A percentile compares a stretch with the other conserved stretches of the same genome.
phyloP scores from a whole-genome alignment of 35 echinoderm and acorn worm species.

The Amphiura filiformis region DNA sequence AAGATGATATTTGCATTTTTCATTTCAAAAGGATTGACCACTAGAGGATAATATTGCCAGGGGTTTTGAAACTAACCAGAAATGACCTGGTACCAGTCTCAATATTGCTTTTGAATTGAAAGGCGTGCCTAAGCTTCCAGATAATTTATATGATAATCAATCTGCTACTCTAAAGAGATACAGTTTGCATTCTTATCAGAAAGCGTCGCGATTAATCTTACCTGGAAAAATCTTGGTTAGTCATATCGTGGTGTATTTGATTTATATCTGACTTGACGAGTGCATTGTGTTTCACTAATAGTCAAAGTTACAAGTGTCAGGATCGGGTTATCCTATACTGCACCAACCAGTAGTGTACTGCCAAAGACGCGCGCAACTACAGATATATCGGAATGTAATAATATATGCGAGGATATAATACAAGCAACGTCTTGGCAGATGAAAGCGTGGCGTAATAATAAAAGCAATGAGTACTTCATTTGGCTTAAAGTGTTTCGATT shows the following conservation, averaged over 20 bases:
- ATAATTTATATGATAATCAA: neutral
- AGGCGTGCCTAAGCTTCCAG: neutral
- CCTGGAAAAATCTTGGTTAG: neutral
- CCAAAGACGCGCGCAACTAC: neutral
- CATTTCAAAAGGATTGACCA: neutral
- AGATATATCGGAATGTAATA: neutral
- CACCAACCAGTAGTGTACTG: neutral
- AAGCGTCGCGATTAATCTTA: neutral
- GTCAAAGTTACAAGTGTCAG: neutral
- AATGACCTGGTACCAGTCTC: neutral
- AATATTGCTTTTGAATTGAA: neutral
- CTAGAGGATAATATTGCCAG: neutral
- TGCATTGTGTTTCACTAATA: neutral
- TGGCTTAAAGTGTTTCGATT: neutral
- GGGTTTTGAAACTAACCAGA: too few relatives aligned
- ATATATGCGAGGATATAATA: neutral
- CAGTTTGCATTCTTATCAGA: neutral
- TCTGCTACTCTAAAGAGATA: neutral
- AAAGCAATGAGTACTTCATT: conserved; percentile 9
- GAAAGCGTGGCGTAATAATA: neutral
- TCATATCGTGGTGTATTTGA: too few relatives aligned
- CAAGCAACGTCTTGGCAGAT: neutral
- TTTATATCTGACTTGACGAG: neutral
- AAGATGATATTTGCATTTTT: too few relatives aligned
- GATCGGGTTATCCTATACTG: neutral